Evolutionary conservation across 2,797 vertebrate genomes (phyloP).

Genomic region (Crocodylus rhombifer): DNA sequence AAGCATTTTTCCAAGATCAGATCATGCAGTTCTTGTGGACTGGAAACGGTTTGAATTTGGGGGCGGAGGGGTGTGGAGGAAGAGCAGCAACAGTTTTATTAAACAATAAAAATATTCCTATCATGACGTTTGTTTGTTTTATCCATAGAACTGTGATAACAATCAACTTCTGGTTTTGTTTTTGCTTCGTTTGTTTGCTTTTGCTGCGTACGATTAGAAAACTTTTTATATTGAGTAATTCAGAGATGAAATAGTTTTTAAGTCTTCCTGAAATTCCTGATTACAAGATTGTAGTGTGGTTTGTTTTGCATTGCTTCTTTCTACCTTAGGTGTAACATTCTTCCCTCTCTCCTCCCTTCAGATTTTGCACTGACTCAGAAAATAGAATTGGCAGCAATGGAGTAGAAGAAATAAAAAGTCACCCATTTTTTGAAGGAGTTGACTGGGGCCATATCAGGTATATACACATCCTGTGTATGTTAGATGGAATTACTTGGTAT

Average conservation of each 20-base stretch:
- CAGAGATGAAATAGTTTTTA: not conserved
- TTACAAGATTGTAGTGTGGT: not conserved
- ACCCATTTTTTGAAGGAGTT: constrained; percentile 94
- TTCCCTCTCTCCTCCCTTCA: constrained; percentile 63
- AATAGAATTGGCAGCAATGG: constrained; percentile 93
- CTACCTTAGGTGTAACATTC: not conserved
- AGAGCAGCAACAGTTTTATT: not conserved
- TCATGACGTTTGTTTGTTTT: not conserved
- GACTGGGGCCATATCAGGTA: constrained; percentile 99
- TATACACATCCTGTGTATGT: not conserved
- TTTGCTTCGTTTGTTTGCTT: not conserved
- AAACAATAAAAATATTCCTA: not conserved
- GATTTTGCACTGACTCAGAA: constrained; percentile 95
- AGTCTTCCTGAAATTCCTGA: not conserved
- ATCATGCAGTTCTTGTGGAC: not conserved
- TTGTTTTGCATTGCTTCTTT: not conserved
- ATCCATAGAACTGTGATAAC: not conserved
- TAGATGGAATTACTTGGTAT: not conserved
- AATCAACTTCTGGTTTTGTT: not conserved
- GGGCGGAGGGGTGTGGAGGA: not conserved
- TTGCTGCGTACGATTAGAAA: not conserved
- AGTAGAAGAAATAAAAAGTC: constrained; percentile 95
- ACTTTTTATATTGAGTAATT: not conserved
- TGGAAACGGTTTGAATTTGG: not conserved
- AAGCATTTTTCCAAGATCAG: not conserved